phyloP scores from a whole-genome alignment of 1,140 invertebrate species.

The Listronotus oregonensis region DNA sequence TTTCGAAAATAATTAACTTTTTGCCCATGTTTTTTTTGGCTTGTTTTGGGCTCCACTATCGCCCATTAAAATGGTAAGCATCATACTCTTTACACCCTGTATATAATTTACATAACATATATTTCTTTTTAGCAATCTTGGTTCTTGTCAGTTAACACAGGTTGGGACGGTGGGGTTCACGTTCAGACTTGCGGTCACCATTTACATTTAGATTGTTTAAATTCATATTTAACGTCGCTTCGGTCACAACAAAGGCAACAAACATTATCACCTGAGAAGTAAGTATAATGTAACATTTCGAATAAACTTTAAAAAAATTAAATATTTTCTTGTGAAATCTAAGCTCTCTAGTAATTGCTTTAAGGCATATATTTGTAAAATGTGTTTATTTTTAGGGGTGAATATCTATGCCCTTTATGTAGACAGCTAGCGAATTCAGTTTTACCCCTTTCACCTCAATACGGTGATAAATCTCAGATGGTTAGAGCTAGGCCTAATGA shows the following conservation, averaged over 20 bases:
- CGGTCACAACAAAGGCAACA: conserved; percentile 74
- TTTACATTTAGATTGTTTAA: conserved; percentile 90
- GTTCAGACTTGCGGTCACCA: conserved; percentile 97
- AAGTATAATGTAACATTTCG: conserved; percentile 22
- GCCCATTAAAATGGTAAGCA: no score
- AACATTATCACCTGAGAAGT: conserved; percentile 73
- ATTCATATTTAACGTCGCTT: conserved; percentile 84
- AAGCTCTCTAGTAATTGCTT: no score
- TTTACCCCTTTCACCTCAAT: conserved; percentile 82
- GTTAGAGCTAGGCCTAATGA: conserved; percentile 64
- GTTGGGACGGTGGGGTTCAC: conserved; percentile 91
- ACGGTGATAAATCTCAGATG: conserved; percentile 69
- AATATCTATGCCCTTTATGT: conserved; percentile 93
- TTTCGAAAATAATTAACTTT: no score
- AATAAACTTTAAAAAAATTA: no score
- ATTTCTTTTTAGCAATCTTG: conserved; percentile 68
- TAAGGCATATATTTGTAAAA: no score
- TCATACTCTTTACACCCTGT: no score
- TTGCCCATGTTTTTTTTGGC: no score
- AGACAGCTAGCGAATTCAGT: conserved; percentile 92
- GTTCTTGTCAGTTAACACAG: conserved; percentile 83
- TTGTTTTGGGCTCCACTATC: no score
- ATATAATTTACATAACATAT: conserved; percentile 22
- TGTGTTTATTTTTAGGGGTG: conserved; percentile 64
- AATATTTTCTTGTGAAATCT: no score